Evolutionary conservation across 2,113 vertebrate genomes (phyloP), one percentile per base, ranked within the genome.

Genomic region (Saccopteryx bilineata): DNA sequence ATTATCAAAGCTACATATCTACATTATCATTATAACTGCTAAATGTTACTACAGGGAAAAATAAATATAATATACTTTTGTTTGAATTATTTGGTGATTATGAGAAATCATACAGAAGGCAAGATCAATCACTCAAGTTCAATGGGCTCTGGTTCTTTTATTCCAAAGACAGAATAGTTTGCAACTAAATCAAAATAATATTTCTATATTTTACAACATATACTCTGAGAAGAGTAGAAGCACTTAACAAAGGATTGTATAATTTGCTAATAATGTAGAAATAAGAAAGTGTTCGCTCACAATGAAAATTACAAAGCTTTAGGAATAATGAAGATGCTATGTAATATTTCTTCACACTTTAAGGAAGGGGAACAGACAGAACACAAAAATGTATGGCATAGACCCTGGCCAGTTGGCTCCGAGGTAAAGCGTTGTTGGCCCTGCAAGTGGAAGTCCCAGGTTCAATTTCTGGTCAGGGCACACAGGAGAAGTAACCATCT

Each of bases 251-350:
- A 89, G 23, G 10, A 93, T 31, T 89, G 10, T 23, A 79, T 18
- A 66, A 19, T 92, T 71, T 92, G 11, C 63, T 94, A 95, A 90
- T 85, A 93, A 87, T 66, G 12, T 74, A 87, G 17, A 96, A 76
- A 84, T 61, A 88, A 60, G 21, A 0, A 84, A 96, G 83, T 31
- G n/a, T 78, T 93, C 60, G 12, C 28, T 95, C 28, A 91, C 21
- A 79, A 79, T 91, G 58, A 94, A 72, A 15, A 54, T 63, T 94
- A 74, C 5, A 54, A 26, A 83, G 15, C 50, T 95, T 91, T 33
- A 87, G 26, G 66, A 90, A 91, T 19, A 26, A 78, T 63, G 11
- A 93, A 50, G 18, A 72, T 24, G 31, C 50, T 75, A 21, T 61
- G 58, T 92, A 72, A 24, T 76, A 91, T 82, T 82, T 71, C 48